These are phyloP conservation scores for Tanypteryx hageni DNA, from an alignment of 2,888 invertebrate genomes.

Conservation along the genomic window DNA sequence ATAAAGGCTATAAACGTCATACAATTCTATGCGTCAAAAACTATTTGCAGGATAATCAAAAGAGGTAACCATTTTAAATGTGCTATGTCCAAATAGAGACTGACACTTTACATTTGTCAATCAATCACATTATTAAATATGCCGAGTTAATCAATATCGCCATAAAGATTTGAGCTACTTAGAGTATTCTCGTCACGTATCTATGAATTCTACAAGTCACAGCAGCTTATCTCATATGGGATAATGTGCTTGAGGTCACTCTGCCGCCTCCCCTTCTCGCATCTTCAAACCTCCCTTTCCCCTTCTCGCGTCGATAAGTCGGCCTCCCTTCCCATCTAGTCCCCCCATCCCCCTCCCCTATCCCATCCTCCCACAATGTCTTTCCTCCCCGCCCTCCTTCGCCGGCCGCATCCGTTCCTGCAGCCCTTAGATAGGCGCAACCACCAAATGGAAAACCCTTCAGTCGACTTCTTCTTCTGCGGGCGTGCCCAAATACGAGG, in stretches of 20 bases:
- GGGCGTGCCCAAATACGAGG: slow-evolving; percentile 37
- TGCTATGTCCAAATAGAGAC: background rate
- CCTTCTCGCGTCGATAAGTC: background rate
- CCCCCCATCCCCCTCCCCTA: background rate
- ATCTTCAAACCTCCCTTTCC: background rate
- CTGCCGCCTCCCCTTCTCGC: background rate
- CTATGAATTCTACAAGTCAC: background rate
- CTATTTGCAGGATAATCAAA: background rate
- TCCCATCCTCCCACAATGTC: background rate
- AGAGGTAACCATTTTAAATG: background rate
- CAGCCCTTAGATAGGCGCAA: background rate
- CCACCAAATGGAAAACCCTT: background rate
- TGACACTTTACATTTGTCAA: background rate
- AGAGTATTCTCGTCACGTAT: background rate
- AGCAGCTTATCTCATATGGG: slow-evolving; percentile 24
- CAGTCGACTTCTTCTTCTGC: background rate
- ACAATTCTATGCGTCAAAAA: too few relatives aligned
- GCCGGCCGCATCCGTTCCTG: background rate
- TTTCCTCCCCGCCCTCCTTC: background rate
- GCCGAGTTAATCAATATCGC: background rate
- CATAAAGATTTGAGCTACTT: too few relatives aligned
- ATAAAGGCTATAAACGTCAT: too few relatives aligned
- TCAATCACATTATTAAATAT: background rate
- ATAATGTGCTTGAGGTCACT: slow-evolving; percentile 28
- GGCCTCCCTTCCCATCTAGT: background rate